Base-by-base conservation (phyloP, 2,888 invertebrate species). In the Coleophora flavipennella region DNA sequence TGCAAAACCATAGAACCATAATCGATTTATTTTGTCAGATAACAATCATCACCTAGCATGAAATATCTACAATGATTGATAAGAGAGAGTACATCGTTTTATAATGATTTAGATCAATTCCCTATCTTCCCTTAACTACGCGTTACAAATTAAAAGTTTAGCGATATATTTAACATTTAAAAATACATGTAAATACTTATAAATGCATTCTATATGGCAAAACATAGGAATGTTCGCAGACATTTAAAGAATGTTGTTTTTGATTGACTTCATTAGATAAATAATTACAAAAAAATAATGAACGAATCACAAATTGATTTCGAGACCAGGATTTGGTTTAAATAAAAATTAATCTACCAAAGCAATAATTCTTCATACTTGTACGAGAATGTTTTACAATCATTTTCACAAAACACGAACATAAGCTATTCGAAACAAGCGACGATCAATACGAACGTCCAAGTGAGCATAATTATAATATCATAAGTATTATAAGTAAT, bases 191-290 rank as follows among this genome's bases (percentile, higher is more conserved):
- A 48, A 32, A 28, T n/a, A 44, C 35, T 71, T 69, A 75, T 77
- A 79, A 79, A 79, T 79, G 77, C 77, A 71, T 70, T 67, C 56
- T 35, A 44, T 72, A 80, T 78, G 78, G 78, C 78, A 69, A 62
- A 62, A 44, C 51, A 57, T 62, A 64, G 73, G 74, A 76, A 79
- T 75, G 71, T 68, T 56, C 43, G 48, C 46, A 25, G 35, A 13
- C 12, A n/a, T 20, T 13, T 34, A 12, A 13, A 13, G 34, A 12
- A 38, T 9, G 14, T 28, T 35, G 42, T 14, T 36, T 41, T 14
- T 8, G n/a, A 29, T 36, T 36, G 29, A 20, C 20, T 20, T 20
- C 6, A 20, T 20, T 4, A 20, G 6, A 20, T 4, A 20, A 20
- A 20, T 4, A 20, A 6, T 20, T 20, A 20, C 20, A 20, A 20